Percentiles rank a stretch among this genome's conserved stretches.
Conservation (phyloP, 2,888 invertebrate genomes). For the Ametastegia equiseti region DNA sequence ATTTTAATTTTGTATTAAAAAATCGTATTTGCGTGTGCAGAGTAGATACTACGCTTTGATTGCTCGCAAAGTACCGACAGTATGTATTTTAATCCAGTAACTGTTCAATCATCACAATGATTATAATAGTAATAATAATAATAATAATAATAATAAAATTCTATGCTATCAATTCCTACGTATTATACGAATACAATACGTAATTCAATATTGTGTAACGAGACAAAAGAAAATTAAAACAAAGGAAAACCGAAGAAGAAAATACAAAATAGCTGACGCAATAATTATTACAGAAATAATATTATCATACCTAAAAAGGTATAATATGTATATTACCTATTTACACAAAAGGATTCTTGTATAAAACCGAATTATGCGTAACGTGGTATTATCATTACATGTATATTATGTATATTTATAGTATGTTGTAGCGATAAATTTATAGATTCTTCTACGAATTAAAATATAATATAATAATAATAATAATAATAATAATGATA, state of each 20-base stretch:
- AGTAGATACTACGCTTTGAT: neutral
- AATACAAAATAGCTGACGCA: neutral
- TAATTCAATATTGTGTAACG: conserved; percentile 2
- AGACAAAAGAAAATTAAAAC: conserved; percentile 48
- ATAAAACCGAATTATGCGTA: conserved; percentile 42
- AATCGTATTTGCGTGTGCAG: neutral
- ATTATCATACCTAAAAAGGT: conserved; percentile 25
- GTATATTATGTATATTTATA: neutral
- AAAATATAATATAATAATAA: conserved; percentile 20
- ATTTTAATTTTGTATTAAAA: neutral
- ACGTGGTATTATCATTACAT: neutral
- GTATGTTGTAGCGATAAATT: neutral
- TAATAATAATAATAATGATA: conserved; percentile 7
- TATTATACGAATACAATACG: neutral
- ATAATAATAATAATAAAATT: conserved; percentile 16
- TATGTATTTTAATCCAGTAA: neutral
- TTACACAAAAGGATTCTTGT: conserved; percentile 46
- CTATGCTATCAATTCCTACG: neutral
- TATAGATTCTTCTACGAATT: conserved; percentile 27
- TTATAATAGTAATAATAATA: conserved; percentile 20
- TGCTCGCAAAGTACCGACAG: neutral
- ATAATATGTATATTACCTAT: conserved; percentile 40
- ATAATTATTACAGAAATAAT: conserved; percentile 44
- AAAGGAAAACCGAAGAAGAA: no score
- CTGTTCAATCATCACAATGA: neutral